Evolutionary conservation across 2,113 vertebrate species (phyloP).

Genomic region (Balaeniceps rex): DNA sequence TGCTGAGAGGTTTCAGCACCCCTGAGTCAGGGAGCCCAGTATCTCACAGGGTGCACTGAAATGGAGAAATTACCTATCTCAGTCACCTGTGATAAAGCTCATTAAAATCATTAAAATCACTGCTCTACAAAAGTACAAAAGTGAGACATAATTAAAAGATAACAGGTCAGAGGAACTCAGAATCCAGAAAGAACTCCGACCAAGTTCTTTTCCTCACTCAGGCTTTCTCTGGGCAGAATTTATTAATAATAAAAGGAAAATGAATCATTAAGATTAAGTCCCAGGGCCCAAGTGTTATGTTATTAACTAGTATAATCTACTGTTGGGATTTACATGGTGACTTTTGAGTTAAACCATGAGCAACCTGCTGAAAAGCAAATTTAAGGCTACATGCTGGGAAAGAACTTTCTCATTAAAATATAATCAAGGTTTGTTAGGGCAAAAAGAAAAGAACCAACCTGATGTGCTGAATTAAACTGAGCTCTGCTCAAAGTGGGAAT

Average conservation of each 20-base stretch:
- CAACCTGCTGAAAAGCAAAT: constrained; percentile 38
- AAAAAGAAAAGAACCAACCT: neutral
- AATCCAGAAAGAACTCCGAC: neutral
- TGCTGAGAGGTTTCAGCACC: neutral
- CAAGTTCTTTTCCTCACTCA: neutral
- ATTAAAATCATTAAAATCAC: constrained; percentile 45
- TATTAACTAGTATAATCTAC: neutral
- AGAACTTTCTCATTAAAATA: constrained; percentile 25
- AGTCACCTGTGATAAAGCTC: constrained; percentile 5
- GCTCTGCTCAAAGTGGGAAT: neutral
- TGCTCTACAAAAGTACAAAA: neutral
- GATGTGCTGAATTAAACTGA: neutral
- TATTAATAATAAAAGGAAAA: constrained; percentile 42
- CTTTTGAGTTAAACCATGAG: neutral
- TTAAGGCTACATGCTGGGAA: neutral
- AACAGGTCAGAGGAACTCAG: neutral
- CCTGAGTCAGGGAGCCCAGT: neutral
- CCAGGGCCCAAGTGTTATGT: neutral
- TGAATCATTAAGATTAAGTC: neutral
- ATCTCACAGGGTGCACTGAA: neutral
- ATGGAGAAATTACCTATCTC: neutral
- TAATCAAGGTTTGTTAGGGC: constrained; percentile 11
- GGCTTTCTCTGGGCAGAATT: neutral
- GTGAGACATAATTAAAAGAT: constrained; percentile 41
- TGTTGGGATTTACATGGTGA: neutral